phyloP scores from a whole-genome alignment of 35 echinoderm and acorn worm species.

The Amphiura filiformis region DNA sequence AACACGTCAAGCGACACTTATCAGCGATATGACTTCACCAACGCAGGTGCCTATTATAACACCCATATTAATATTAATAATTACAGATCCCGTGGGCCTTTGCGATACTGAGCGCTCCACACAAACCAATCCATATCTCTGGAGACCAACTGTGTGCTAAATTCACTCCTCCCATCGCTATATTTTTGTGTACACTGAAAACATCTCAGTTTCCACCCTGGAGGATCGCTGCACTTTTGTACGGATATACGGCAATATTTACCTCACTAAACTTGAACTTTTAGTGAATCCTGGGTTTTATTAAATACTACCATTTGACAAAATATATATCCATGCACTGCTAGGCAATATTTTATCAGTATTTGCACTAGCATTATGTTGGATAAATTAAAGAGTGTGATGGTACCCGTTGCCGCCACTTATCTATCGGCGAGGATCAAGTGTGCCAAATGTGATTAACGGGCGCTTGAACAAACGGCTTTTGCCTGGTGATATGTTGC shows the following conservation, averaged over 20 bases:
- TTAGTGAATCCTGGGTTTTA: not conserved
- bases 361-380: not conserved
- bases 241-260: not conserved
- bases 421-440: not conserved
- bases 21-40: not conserved
- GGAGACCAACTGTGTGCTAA: not conserved
- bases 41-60: not conserved
- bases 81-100: not conserved
- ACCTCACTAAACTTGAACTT: not conserved
- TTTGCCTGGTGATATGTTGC: not conserved
- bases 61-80: not conserved
- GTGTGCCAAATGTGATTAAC: not conserved
- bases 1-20: too few species aligned
- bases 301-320: not conserved
- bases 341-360: not conserved
- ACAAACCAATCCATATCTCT: not conserved
- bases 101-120: not conserved
- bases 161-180: not conserved
- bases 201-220: not conserved
- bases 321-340: not conserved
- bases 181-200: not conserved
- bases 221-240: not conserved
- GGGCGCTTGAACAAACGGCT: not conserved
- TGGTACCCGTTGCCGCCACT: not conserved
- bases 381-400: not conserved